Base-by-base conservation (phyloP, 2,113 vertebrate genomes). In the Mormyrus lacerda region DNA sequence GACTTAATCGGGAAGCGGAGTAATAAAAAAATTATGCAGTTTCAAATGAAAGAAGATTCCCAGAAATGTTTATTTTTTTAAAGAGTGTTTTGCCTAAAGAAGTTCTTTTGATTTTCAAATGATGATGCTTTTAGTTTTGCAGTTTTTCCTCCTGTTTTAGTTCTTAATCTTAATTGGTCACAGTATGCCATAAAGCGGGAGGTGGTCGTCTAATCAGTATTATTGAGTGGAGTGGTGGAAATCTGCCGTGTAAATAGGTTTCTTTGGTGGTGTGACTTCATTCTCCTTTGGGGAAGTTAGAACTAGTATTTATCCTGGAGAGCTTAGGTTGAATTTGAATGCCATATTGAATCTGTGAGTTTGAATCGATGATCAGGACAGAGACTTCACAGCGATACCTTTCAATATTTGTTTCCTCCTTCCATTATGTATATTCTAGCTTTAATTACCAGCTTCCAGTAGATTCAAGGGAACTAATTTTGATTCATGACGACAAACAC, bases 401-500 rank as follows among this genome's bases (percentile, higher is more conserved):
- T 42, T 39, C 4, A 15, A 21, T 24, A 7, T 84, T 84, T 84
- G 85, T 35, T 86, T 86, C 45, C 45, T 8, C 48, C 24, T 86
- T 86, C n/a, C 48, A 3, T 86, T n/a, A 39, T 31, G 11, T 51
- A 47, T 51, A 31, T 50, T 11, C 24, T 88, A 89, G 83, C 84
- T 89, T 89, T 89, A 89, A 89, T 42, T 35, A 84, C 65, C 51
- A 55, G n/a, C 17, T 50, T 84, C 21, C 73, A 48, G 44, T 84
- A 58, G 19, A 35, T 53, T 65, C 13, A 86, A 84, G 27, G 45
- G 31, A 24, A 27, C 51, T 31, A 45, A 39, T 88, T 79, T 45
- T 48, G 82, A 91, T 91, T 88, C 89, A 92, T 90, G 88, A 91
- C 89, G 89, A 89, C 91, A 89, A 91, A 92, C 61, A 89, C 90